These are phyloP conservation scores for Myripristis jacobus DNA, from an alignment of 2,797 vertebrate species.

Conservation along the genomic window DNA sequence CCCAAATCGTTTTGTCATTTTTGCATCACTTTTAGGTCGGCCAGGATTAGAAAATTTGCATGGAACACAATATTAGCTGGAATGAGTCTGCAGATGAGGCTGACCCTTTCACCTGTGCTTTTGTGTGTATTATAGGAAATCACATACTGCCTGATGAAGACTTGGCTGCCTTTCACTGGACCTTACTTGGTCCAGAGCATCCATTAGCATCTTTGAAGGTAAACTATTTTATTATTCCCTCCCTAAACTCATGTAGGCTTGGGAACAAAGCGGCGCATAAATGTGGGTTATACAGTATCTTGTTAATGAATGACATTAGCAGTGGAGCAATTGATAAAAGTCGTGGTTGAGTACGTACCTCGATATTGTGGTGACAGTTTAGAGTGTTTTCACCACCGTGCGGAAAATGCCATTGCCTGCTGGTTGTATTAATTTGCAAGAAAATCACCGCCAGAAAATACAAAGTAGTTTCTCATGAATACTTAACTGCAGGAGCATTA, in stretches of 20 bases:
- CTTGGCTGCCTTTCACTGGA: slow-evolving; percentile 99
- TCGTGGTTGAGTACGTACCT: slow-evolving; percentile 65
- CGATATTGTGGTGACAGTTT: slow-evolving; percentile 75
- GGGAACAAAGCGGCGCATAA: too few species aligned
- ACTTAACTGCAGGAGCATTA: slow-evolving; percentile 40
- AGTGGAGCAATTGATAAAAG: slow-evolving; percentile 74
- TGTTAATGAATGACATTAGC: slow-evolving; percentile 24
- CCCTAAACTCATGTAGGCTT: too few species aligned
- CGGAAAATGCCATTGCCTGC: slow-evolving; percentile 71
- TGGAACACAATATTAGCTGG: too few species aligned
- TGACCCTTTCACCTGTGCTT: background rate
- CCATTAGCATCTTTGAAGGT: slow-evolving; percentile 97
- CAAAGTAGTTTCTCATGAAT: slow-evolving; percentile 47
- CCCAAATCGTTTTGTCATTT: slow-evolving; percentile 94
- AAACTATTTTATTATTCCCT: slow-evolving; percentile 47
- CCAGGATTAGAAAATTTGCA: background rate
- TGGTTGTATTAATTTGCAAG: slow-evolving; percentile 77
- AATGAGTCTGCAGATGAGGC: background rate
- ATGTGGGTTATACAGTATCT: too few species aligned
- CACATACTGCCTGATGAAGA: slow-evolving; percentile 99
- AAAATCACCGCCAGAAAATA: slow-evolving; percentile 60
- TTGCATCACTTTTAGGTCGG: slow-evolving; percentile 96
- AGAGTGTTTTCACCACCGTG: slow-evolving; percentile 69
- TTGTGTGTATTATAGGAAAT: slow-evolving; percentile 84
- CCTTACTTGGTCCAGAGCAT: slow-evolving; percentile 96